phyloP scores from a whole-genome alignment of 2,888 invertebrate species.

The Polylopha cassiicola region DNA sequence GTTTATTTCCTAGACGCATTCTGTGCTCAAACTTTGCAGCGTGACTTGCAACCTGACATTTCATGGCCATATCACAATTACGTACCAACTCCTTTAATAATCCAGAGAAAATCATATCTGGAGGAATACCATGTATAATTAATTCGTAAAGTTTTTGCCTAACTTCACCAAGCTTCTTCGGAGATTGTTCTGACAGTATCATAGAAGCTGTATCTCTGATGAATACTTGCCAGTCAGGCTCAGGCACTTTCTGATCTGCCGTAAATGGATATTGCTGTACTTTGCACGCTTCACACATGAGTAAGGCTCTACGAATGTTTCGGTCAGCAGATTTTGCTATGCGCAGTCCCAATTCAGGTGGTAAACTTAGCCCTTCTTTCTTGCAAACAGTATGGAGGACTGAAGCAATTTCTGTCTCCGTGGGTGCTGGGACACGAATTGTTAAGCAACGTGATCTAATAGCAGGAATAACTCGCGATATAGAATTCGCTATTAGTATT shows the following conservation, averaged over 20 bases:
- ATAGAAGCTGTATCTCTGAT: slow-evolving; percentile 90
- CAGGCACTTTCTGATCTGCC: slow-evolving; percentile 85
- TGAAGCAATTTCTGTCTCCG: slow-evolving; percentile 82
- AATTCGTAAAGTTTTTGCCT: slow-evolving; percentile 94
- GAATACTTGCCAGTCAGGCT: slow-evolving; percentile 96
- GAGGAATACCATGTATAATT: slow-evolving; percentile 94
- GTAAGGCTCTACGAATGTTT: slow-evolving; percentile 93
- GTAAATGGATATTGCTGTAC: slow-evolving; percentile 94
- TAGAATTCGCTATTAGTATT: slow-evolving; percentile 95
- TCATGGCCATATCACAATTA: slow-evolving; percentile 94
- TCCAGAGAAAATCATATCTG: slow-evolving; percentile 93
- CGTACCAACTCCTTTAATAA: slow-evolving; percentile 89
- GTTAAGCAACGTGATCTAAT: slow-evolving; percentile 96
- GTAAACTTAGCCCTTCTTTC: slow-evolving; percentile 88
- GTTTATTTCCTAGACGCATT: slow-evolving; percentile 93
- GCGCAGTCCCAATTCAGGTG: slow-evolving; percentile 84
- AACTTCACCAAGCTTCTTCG: slow-evolving; percentile 89
- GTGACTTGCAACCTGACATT: slow-evolving; percentile 87
- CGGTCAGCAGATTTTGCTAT: slow-evolving; percentile 89
- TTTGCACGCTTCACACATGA: slow-evolving; percentile 96
- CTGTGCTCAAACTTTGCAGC: slow-evolving; percentile 96
- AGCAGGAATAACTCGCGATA: slow-evolving; percentile 97
- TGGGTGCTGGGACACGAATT: slow-evolving; percentile 94
- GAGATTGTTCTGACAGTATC: slow-evolving; percentile 91
- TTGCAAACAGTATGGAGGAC: slow-evolving; percentile 83